Evolutionary conservation across 23 tunicate species (phyloP).

Genomic region (Trididemnum clinides): DNA sequence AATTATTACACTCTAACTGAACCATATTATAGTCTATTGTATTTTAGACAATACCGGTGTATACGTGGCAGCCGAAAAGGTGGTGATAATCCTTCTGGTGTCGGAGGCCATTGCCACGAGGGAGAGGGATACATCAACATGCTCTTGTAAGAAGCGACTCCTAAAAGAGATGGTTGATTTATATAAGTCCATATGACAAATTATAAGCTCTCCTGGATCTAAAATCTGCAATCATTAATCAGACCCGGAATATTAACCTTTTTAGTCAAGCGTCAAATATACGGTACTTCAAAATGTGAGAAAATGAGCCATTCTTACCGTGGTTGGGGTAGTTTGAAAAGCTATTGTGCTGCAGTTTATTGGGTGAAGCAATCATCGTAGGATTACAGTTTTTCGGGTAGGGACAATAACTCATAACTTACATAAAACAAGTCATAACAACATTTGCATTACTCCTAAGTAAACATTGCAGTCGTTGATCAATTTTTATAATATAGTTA

Average conservation of each 20-base stretch:
- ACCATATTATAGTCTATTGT: too few relatives aligned
- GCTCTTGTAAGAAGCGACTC: conserved; percentile 38
- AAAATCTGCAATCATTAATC: too few relatives aligned
- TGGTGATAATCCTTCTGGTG: conserved; percentile 33
- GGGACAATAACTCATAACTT: conserved; percentile 43
- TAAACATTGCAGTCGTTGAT: neutral
- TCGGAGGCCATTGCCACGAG: conserved; percentile 63
- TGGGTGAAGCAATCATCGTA: conserved; percentile 33
- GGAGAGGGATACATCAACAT: conserved; percentile 36
- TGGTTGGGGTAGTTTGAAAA: conserved; percentile 21
- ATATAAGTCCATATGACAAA: too few relatives aligned
- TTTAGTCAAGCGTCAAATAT: too few relatives aligned
- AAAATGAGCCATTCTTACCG: conserved; percentile 23
- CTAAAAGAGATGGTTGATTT: too few relatives aligned
- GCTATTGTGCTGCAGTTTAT: conserved; percentile 10
- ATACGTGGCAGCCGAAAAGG: conserved; percentile 37
- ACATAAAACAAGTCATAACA: neutral
- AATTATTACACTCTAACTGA: too few relatives aligned
- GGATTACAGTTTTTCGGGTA: conserved; percentile 35
- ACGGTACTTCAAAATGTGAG: too few relatives aligned
- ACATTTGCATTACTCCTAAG: neutral
- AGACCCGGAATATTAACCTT: too few relatives aligned
- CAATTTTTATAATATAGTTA: neutral
- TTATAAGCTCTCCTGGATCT: too few relatives aligned
- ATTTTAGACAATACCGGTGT: conserved; percentile 9